phyloP scores from a whole-genome alignment of 2,797 vertebrate species.

The Fistularia tabacaria region DNA sequence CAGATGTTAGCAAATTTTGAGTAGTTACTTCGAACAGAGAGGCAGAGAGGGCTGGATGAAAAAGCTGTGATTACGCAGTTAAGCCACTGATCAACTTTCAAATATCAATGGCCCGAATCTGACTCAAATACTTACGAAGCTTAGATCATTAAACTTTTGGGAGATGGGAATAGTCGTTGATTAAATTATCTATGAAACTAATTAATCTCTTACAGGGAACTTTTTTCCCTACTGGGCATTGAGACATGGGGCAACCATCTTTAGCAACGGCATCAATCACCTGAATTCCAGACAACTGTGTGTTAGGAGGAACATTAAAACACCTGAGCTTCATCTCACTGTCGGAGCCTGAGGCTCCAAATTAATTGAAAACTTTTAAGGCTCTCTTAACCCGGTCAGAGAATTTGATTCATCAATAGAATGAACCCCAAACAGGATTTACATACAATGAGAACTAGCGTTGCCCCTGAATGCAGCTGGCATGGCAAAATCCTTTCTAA shows the following conservation, averaged over 20 bases:
- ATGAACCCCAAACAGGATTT: conserved; percentile 14
- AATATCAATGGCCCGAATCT: conserved; percentile 68
- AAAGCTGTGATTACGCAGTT: conserved; percentile 49
- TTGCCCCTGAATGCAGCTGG: not conserved
- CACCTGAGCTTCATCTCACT: conserved; percentile 54
- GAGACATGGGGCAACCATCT: conserved; percentile 50
- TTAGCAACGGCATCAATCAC: conserved; percentile 59
- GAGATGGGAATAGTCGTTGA: conserved; percentile 68
- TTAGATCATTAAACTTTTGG: conserved; percentile 70
- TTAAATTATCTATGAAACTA: conserved; percentile 70
- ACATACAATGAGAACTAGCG: conserved; percentile 1
- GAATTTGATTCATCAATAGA: conserved; percentile 31
- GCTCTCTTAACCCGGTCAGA: conserved; percentile 24
- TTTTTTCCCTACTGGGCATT: conserved; percentile 41
- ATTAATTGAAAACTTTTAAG: conserved; percentile 59
- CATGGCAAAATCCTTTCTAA: too few relatives aligned
- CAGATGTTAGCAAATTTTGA: conserved; percentile 23
- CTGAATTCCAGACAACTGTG: conserved; percentile 43
- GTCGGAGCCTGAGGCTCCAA: conserved; percentile 33
- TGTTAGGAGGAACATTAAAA: conserved; percentile 59
- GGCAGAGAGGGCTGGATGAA: conserved; percentile 36
- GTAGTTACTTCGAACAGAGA: conserved; percentile 9
- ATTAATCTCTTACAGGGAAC: conserved; percentile 66
- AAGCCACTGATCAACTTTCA: conserved; percentile 54
- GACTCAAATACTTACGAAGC: conserved; percentile 71